Base-by-base conservation (phyloP, 2,113 vertebrate genomes). In the cattle (Bos taurus) region DNA sequence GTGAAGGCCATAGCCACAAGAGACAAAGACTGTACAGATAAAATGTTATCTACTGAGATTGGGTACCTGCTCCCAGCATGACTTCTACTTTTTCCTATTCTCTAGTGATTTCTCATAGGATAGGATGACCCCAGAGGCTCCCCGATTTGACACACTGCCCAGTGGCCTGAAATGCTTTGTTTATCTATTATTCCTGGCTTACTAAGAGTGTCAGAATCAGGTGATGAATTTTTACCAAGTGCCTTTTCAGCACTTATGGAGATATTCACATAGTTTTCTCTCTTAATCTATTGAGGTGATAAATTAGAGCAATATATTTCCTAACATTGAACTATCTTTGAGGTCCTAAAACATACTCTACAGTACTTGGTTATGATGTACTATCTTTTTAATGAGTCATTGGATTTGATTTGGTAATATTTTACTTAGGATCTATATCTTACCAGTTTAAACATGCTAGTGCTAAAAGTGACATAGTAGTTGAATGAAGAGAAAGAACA, bases 211-310 rank as follows among this genome's bases (percentile, higher is more conserved):
- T 81, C 83, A 93, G 78, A 90, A 91, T 80, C 54, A 95, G 71
- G 46, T 95, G 57, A 16, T 84, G 59, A 92, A 62, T 95, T 95
- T 96, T 93, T 91, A 95, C 94, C 40, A 95, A 97, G 36, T 93
- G 62, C 1, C 52, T 93, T 96, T 97, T 94, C 48, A 95, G 62
- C 43, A 92, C 67, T 95, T 88, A 88, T 0, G 5, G 57, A 94
- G 91, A 87, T 81, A 96, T 50, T 96, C 71, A 90, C 74, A 96
- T 71, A 71, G 7, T 88, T 95, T 96, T 77, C 64, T 77, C 56
- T 57, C 90, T 97, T 91, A 85, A 57, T 85, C 26, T 95, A 78
- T 88, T 96, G 71, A 95, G 30, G 90, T 40, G 59, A 46, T 71
- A 48, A 97, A 86, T 77, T 95, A 84, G 23, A 95, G 46, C 40